Conservation (phyloP, 2,113 vertebrate species). For the Dromaius novaehollandiae region DNA sequence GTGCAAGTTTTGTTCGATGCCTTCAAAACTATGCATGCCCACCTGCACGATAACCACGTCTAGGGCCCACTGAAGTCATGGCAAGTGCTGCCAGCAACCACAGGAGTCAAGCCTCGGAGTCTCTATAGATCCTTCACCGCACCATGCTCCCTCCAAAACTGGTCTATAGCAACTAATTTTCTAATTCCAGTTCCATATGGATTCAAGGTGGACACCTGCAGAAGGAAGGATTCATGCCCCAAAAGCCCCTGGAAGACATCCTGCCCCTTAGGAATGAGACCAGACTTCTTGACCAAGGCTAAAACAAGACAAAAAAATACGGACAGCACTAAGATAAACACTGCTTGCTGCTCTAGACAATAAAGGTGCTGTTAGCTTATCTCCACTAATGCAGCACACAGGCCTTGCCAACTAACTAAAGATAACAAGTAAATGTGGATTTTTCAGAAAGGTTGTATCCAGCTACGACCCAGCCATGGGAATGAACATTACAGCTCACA, state of each 20-base stretch:
- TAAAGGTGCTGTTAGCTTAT: constrained; percentile 1
- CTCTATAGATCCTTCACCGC: fast-evolving
- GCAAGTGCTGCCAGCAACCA: not conserved
- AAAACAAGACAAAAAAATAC: not conserved
- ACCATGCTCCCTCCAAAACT: fast-evolving
- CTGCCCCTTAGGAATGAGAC: not conserved
- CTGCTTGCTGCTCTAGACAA: not conserved
- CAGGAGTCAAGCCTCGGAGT: not conserved
- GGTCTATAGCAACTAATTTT: not conserved
- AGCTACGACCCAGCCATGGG: not conserved
- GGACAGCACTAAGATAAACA: not conserved
- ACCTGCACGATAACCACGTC: not conserved
- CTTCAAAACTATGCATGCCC: not conserved
- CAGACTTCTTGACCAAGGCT: not conserved
- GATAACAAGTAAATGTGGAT: not conserved
- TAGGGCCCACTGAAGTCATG: not conserved
- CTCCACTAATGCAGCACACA: not conserved
- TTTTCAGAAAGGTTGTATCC: constrained; percentile 2
- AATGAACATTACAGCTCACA: not conserved
- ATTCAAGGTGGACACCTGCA: not conserved
- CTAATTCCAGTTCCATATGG: not conserved
- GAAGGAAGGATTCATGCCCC: not conserved
- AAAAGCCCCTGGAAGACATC: not conserved
- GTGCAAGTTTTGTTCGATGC: not conserved
- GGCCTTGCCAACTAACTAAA: not conserved